A percentile compares a stretch with the other conserved stretches of the same genome.
Conservation (phyloP, 2,888 invertebrate species). For the Drosophila gaucha region DNA sequence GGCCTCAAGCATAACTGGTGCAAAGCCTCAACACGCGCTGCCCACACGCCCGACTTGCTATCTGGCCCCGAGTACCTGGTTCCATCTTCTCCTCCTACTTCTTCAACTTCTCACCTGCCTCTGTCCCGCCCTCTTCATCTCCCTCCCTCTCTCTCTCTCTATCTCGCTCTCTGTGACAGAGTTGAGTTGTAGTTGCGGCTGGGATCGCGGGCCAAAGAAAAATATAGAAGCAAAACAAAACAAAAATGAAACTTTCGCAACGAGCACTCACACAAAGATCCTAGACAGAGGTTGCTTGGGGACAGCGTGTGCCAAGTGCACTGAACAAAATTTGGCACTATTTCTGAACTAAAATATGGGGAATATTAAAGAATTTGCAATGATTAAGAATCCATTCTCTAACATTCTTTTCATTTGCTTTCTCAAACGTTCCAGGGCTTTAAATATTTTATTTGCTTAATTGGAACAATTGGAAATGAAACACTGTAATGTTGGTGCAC, state of each 20-base stretch:
- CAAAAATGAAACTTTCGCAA: slow-evolving; percentile 55
- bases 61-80: slow-evolving; percentile 3
- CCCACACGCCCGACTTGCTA: slow-evolving; percentile 48
- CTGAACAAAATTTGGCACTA: slow-evolving; percentile 9
- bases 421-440: too few species aligned
- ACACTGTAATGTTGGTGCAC: too few species aligned
- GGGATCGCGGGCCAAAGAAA: slow-evolving; percentile 33
- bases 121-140: too few species aligned
- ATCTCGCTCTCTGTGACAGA: slow-evolving; percentile 43
- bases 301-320: slow-evolving; percentile 49
- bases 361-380: neutral
- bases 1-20: slow-evolving; percentile 69
- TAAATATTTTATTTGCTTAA: too few species aligned
- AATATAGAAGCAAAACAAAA: slow-evolving; percentile 9
- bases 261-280: slow-evolving; percentile 32
- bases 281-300: slow-evolving; percentile 37
- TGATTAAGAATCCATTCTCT: neutral
- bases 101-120: too few species aligned
- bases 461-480: too few species aligned
- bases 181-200: slow-evolving; percentile 59
- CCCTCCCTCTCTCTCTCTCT: neutral
- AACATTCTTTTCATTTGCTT: too few species aligned
- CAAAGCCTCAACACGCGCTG: slow-evolving; percentile 63
- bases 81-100: neutral
- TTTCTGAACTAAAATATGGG: neutral